Evolutionary conservation across 2,113 vertebrate species (phyloP).

Genomic region (Neoarius graeffei): DNA sequence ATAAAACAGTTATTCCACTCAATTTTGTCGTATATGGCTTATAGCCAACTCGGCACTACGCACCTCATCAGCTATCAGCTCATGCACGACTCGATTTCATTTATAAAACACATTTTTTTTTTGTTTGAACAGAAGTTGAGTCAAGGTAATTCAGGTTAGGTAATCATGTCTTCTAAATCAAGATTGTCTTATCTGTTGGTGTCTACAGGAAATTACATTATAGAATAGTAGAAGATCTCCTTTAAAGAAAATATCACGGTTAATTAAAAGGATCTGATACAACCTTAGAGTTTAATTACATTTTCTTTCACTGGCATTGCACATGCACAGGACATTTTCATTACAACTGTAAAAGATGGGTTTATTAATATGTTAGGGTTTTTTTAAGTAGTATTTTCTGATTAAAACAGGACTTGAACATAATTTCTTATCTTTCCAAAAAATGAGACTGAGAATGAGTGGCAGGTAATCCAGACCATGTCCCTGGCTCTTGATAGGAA

Average conservation of each 20-base stretch:
- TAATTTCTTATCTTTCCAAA: constrained; percentile 36
- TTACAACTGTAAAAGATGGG: neutral
- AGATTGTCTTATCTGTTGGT: neutral
- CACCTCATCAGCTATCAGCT: too few species aligned
- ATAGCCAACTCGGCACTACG: too few species aligned
- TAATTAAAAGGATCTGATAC: neutral
- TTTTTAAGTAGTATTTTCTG: neutral
- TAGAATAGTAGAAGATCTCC: neutral
- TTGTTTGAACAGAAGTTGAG: neutral
- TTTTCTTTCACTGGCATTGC: neutral
- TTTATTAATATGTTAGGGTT: neutral
- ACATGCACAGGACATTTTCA: neutral
- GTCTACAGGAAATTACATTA: neutral
- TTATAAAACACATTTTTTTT: neutral
- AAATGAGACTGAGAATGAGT: constrained; percentile 49
- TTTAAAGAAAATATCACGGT: constrained; percentile 3
- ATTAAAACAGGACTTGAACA: neutral
- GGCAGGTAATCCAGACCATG: constrained; percentile 40
- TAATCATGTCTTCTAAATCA: neutral
- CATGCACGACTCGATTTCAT: too few species aligned
- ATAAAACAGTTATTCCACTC: too few species aligned
- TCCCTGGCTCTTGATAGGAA: constrained; percentile 46
- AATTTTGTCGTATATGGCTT: too few species aligned
- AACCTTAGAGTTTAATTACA: neutral
- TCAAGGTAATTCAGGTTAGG: neutral